Evolutionary conservation across 2,888 invertebrate species (phyloP).

Genomic region (Lithophane leautieri): DNA sequence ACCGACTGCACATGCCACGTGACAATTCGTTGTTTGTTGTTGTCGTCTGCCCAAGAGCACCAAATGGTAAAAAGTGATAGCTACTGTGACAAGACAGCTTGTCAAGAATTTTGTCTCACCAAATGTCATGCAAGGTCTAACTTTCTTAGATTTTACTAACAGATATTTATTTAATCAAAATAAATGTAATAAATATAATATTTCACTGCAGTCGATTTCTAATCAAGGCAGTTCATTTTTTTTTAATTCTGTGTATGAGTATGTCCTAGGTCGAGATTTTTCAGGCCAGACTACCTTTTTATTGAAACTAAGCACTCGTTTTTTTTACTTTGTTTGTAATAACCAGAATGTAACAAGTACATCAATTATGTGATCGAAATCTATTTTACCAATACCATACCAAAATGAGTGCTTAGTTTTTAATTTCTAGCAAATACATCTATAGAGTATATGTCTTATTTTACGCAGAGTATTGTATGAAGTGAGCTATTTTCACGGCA

Average conservation of each 20-base stretch:
- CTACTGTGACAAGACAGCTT: not conserved
- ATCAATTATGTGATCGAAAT: not conserved
- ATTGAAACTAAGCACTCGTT: slow-evolving; percentile 33
- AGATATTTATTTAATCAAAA: not conserved
- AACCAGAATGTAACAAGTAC: not conserved
- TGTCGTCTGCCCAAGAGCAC: not conserved
- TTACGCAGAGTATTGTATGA: slow-evolving; percentile 44
- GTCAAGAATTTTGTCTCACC: not conserved
- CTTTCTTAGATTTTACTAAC: not conserved
- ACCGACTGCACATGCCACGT: not conserved
- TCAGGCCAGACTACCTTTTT: slow-evolving; percentile 32
- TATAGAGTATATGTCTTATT: slow-evolving; percentile 39
- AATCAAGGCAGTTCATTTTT: not conserved
- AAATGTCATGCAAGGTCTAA: slow-evolving; percentile 1
- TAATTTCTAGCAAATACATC: slow-evolving; percentile 47
- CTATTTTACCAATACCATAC: not conserved
- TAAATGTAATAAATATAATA: not conserved
- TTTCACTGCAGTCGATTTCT: not conserved
- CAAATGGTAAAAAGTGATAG: not conserved
- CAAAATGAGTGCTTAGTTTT: slow-evolving; percentile 51
- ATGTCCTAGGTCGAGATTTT: slow-evolving; percentile 23
- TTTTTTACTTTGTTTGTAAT: not conserved
- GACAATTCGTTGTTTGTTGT: no score
- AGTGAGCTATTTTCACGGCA: slow-evolving; percentile 69
- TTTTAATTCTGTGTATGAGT: slow-evolving; percentile 6